Evolutionary conservation across 2,113 vertebrate genomes (phyloP).

Genomic region (Dipodomys spectabilis): DNA sequence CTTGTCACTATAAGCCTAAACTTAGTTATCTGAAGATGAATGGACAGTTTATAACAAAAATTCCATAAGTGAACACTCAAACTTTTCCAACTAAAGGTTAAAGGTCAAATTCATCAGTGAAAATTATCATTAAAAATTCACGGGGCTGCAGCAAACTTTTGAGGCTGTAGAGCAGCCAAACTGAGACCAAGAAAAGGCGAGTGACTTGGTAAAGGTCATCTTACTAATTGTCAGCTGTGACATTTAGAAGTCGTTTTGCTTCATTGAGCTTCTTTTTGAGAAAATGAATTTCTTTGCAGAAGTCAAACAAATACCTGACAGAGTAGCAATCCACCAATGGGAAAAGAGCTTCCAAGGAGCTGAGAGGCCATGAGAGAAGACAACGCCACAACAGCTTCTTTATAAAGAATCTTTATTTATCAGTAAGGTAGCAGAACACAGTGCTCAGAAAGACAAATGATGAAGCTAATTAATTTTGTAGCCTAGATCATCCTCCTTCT

Average conservation of each 20-base stretch:
- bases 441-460: not conserved
- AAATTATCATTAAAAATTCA: not conserved
- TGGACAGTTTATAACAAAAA: slow-evolving; percentile 18
- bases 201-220: slow-evolving; percentile 58
- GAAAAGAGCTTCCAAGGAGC: not conserved
- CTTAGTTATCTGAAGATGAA: not conserved
- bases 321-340: not conserved
- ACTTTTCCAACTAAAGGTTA: not conserved
- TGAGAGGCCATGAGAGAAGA: not conserved
- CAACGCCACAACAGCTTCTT: not conserved
- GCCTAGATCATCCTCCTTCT: not conserved
- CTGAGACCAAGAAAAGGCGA: not conserved
- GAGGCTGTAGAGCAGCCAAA: not conserved
- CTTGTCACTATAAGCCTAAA: not conserved
- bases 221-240: slow-evolving; percentile 55
- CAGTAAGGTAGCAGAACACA: not conserved
- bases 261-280: slow-evolving; percentile 32
- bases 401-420: not conserved
- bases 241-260: slow-evolving; percentile 70
- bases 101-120: slow-evolving; percentile 21
- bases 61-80: not conserved
- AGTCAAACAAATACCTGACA: slow-evolving; percentile 49
- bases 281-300: slow-evolving; percentile 62
- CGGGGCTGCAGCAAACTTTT: not conserved
- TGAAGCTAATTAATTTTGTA: not conserved